A percentile compares a stretch with the other conserved stretches of the same genome.
phyloP scores from a whole-genome alignment of 2,113 vertebrate genomes.

The Narcine bancroftii region DNA sequence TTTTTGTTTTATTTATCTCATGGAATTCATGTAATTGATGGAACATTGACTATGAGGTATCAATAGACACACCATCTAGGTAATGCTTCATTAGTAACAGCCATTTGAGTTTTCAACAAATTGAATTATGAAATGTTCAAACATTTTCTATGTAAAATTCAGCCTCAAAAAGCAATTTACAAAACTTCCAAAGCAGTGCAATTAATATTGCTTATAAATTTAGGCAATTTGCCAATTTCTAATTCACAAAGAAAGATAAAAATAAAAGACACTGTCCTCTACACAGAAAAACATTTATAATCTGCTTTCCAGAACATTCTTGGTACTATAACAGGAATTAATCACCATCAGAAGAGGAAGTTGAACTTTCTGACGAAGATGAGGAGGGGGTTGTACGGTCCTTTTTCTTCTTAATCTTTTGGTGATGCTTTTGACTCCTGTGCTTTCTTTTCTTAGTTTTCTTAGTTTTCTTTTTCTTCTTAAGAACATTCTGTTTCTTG shows the following conservation, averaged over 20 bases:
- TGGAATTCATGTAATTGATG: not conserved
- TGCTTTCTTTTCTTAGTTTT: slow-evolving; percentile 69
- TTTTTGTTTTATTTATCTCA: not conserved
- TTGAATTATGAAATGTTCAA: not conserved
- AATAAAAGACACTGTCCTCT: not conserved
- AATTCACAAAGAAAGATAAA: not conserved
- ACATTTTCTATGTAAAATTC: not conserved
- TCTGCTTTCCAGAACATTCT: not conserved
- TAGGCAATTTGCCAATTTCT: not conserved
- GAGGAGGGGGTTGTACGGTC: slow-evolving; percentile 60
- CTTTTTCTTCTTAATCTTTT: slow-evolving; percentile 70
- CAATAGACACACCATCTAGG: not conserved
- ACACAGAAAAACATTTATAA: not conserved
- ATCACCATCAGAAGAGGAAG: slow-evolving; percentile 66
- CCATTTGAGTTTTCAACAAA: slow-evolving; percentile 4
- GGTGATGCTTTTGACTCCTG: slow-evolving; percentile 69
- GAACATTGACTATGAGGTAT: not conserved
- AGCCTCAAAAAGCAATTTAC: not conserved
- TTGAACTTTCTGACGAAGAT: slow-evolving; percentile 61
- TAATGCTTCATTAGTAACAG: not conserved
- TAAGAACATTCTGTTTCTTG: slow-evolving; percentile 80
- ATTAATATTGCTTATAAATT: not conserved
- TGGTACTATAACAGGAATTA: slow-evolving; percentile 43
- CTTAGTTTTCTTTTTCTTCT: slow-evolving; percentile 81
- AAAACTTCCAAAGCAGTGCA: not conserved